Percentiles rank a stretch among this genome's conserved stretches.
phyloP scores from a whole-genome alignment of 2,113 vertebrate species.

The Corythornis madagascariensis region DNA sequence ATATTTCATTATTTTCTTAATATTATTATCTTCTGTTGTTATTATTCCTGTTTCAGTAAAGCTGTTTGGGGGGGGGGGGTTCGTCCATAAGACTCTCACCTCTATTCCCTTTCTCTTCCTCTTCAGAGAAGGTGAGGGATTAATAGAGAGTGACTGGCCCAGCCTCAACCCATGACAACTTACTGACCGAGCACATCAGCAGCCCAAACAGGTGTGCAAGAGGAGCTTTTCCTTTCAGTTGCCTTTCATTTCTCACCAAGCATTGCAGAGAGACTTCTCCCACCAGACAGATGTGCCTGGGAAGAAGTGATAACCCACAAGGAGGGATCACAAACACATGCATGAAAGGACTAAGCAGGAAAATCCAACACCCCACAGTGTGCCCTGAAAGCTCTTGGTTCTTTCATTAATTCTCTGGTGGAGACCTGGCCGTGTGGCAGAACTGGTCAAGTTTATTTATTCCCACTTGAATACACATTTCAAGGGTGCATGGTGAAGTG shows the following conservation, averaged over 20 bases:
- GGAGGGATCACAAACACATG: background rate
- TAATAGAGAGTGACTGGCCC: background rate
- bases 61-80: background rate
- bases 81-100: background rate
- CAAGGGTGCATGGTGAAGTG: accelerated
- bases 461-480: background rate
- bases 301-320: background rate
- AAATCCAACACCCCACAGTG: background rate
- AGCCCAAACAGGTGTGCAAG: accelerated
- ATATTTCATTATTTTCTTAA: background rate
- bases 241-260: background rate
- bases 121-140: background rate
- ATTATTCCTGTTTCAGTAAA: background rate
- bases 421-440: background rate
- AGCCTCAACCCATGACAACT: background rate
- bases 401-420: background rate
- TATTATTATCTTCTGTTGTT: background rate
- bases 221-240: background rate
- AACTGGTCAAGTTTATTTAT: background rate
- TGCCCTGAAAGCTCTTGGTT: background rate
- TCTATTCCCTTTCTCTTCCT: background rate
- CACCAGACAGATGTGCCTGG: accelerated
- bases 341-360: background rate
- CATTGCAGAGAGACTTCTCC: background rate
- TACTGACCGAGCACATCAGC: accelerated